A percentile compares a stretch with the other conserved stretches of the same genome.
phyloP scores from a whole-genome alignment of 2,888 invertebrate genomes.

The Hedychridium roseum region DNA sequence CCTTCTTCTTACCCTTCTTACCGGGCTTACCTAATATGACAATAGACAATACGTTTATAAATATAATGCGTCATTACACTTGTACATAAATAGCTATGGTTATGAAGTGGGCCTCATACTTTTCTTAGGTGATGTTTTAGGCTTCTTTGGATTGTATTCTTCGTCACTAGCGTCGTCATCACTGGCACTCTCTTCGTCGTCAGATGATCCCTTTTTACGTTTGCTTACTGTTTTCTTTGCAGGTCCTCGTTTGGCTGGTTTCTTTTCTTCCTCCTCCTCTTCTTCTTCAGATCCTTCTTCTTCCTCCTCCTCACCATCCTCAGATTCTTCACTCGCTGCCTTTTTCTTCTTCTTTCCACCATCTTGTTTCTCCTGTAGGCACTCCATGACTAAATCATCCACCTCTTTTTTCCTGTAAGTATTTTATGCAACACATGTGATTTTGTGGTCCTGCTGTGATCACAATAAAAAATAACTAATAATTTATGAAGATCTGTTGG shows the following conservation, averaged over 20 bases:
- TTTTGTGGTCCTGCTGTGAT: neutral
- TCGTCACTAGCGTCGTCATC: slow-evolving; percentile 69
- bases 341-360: slow-evolving; percentile 63
- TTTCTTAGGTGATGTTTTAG: slow-evolving; percentile 68
- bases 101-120: too few relatives aligned
- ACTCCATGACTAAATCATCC: slow-evolving; percentile 87
- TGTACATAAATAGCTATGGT: neutral
- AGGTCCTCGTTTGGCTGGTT: slow-evolving; percentile 68
- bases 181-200: slow-evolving; percentile 67
- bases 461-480: slow-evolving; percentile 1
- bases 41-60: neutral
- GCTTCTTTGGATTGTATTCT: slow-evolving; percentile 70
- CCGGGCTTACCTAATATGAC: slow-evolving; percentile 53
- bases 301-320: slow-evolving; percentile 65
- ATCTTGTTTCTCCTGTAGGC: slow-evolving; percentile 66
- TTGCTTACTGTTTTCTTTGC: slow-evolving; percentile 66
- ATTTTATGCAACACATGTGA: neutral
- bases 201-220: slow-evolving; percentile 65
- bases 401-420: slow-evolving; percentile 79
- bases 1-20: slow-evolving; percentile 69
- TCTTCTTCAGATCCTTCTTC: slow-evolving; percentile 65
- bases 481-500: slow-evolving; percentile 38
- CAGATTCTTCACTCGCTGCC: slow-evolving; percentile 61
- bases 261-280: slow-evolving; percentile 68
- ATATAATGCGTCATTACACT: neutral